Base-by-base conservation (phyloP, 1,140 invertebrate species). In the Diploscapter pachys region DNA sequence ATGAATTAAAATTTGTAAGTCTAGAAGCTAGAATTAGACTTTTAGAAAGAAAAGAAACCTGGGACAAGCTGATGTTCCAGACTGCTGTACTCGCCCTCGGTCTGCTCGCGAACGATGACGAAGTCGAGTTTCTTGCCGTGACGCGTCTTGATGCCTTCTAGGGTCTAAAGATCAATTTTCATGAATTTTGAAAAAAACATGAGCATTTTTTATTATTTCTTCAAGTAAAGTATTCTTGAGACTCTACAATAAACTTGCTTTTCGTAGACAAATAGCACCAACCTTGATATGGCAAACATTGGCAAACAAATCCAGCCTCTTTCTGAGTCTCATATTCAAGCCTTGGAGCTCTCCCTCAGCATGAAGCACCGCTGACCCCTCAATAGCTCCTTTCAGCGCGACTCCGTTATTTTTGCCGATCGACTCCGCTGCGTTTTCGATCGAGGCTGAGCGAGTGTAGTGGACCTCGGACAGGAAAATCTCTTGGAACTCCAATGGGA, bases 71-170 rank as follows among this genome's bases (percentile, higher is more conserved):
- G 94, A 85, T 99, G 96, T 86, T 99, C 96, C 62, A 98, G 85
- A 4, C 94, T 94, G 54, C 94, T 97, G 86, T 99, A 99, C 88
- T 98, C 96, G 51, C 96, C 96, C 87, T 99, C 96, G 0, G 94
- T 98, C 88, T 98, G 94, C 87, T 99, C 96, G 82, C 96, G 89
- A 81, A 99, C 97, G 80, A 99, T 94, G 75, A 98, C 92, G 87
- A 94, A 93, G 88, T 99, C 96, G 52, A 99, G 91, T 82, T 95
- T 92, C 71, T 91, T 89, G 48, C 73, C 75, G 86, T 99, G 95
- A 31, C 94, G 89, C 1, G 92, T 92, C 85, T 92, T 93, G 4
- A 98, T 89, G 13, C 96, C 96, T 1, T 93, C 92, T 75, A 98
- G 87, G 61, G 92, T 94, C 86, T 82, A 61, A 66, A 83, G 73